phyloP scores from a whole-genome alignment of 2,113 vertebrate species.

The Microcebus lehilahytsara region DNA sequence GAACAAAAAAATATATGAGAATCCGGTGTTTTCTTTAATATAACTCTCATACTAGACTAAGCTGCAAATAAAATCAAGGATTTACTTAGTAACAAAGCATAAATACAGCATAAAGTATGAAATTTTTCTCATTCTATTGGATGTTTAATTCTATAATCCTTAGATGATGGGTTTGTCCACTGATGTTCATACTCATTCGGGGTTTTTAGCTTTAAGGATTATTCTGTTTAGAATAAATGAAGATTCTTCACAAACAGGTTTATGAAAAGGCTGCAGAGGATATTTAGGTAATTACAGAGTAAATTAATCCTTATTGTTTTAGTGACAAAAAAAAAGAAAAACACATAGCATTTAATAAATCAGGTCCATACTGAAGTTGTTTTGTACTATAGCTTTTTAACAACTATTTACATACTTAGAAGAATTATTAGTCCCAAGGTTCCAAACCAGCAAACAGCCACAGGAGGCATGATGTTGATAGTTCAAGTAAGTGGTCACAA shows the following conservation, averaged over 20 bases:
- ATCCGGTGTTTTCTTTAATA: constrained; percentile 49
- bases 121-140: constrained; percentile 77
- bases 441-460: constrained; percentile 65
- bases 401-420: not conserved
- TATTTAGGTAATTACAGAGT: constrained; percentile 79
- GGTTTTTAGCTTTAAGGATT: constrained; percentile 81
- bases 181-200: constrained; percentile 80
- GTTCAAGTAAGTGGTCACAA: not conserved
- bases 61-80: constrained; percentile 80
- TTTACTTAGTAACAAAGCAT: constrained; percentile 80
- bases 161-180: constrained; percentile 75
- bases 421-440: constrained; percentile 58
- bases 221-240: constrained; percentile 81
- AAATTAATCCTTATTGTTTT: constrained; percentile 78
- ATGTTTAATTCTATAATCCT: constrained; percentile 82
- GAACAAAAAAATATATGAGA: not conserved
- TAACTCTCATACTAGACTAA: constrained; percentile 27
- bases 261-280: constrained; percentile 75
- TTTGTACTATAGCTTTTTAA: not conserved
- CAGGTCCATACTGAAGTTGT: not conserved
- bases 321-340: constrained; percentile 68
- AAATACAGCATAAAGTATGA: constrained; percentile 71
- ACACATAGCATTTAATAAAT: constrained; percentile 18
- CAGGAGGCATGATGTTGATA: constrained; percentile 21
- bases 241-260: constrained; percentile 71